These are phyloP conservation scores for Agrochola litura DNA, from an alignment of 2,888 invertebrate species.

Conservation along the genomic window DNA sequence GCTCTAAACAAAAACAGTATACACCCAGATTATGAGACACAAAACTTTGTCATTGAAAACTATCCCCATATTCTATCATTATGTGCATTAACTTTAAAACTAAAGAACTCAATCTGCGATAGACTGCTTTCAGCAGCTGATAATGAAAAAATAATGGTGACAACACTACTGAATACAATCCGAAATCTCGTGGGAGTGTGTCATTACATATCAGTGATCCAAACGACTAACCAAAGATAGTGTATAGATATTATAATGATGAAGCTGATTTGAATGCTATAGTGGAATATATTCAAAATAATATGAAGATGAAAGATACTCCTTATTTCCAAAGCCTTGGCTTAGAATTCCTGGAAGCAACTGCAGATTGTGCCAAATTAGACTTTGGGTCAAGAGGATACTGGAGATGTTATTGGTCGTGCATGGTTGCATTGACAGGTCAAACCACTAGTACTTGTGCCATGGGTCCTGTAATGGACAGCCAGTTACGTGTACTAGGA, in stretches of 20 bases:
- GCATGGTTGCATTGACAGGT: slow-evolving; percentile 18
- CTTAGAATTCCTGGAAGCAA: slow-evolving; percentile 22
- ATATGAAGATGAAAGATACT: slow-evolving; percentile 20
- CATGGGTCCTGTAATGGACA: slow-evolving; percentile 42
- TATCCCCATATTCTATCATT: slow-evolving; percentile 12
- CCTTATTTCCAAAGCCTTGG: slow-evolving; percentile 11
- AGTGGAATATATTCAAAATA: slow-evolving; percentile 22
- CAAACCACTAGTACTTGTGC: slow-evolving; percentile 29
- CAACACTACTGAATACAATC: slow-evolving; percentile 14
- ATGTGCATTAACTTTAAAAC: slow-evolving; percentile 25
- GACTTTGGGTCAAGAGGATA: slow-evolving; percentile 9
- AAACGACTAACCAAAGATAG: slow-evolving; percentile 25
- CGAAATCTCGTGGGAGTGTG: slow-evolving; percentile 36
- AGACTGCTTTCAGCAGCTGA: neutral
- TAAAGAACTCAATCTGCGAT: slow-evolving; percentile 32
- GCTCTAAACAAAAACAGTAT: slow-evolving; percentile 1
- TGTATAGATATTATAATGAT: slow-evolving; percentile 9
- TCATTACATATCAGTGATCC: slow-evolving; percentile 25
- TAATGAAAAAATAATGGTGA: slow-evolving; percentile 16
- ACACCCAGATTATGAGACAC: slow-evolving; percentile 17
- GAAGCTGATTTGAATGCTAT: slow-evolving; percentile 33
- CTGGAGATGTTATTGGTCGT: slow-evolving; percentile 25
- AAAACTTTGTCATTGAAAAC: slow-evolving; percentile 19
- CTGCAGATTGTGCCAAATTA: slow-evolving; percentile 4
- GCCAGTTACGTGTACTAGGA: slow-evolving; percentile 24